Evolutionary conservation across 2,797 vertebrate genomes (phyloP).

Genomic region (Eupleurogrammus muticus): DNA sequence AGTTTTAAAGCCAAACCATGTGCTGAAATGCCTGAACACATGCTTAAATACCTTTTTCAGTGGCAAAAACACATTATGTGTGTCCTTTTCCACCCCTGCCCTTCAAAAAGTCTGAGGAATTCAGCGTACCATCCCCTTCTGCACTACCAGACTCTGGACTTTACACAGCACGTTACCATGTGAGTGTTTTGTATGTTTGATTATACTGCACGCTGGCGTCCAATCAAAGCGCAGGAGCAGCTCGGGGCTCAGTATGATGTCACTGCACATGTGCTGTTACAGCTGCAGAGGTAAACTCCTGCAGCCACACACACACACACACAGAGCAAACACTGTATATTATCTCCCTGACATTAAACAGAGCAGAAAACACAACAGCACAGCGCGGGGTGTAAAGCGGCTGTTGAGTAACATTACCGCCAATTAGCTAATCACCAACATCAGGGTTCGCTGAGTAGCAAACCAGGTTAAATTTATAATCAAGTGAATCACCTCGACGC

Average conservation of each 20-base stretch:
- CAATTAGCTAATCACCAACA: constrained; percentile 4
- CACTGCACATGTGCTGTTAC: constrained; percentile 53
- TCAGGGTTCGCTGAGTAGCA: background rate
- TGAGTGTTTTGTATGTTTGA: constrained; percentile 27
- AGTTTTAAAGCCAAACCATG: too few species aligned
- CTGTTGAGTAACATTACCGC: background rate
- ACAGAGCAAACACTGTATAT: constrained; percentile 28
- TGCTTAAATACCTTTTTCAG: too few species aligned
- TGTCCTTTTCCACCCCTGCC: too few species aligned
- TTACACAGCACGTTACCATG: constrained; percentile 2
- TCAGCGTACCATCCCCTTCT: background rate
- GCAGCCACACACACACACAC: constrained; percentile 43
- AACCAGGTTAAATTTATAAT: background rate
- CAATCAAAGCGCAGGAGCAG: constrained; percentile 47
- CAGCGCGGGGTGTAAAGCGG: background rate
- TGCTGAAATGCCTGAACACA: too few species aligned
- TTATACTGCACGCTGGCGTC: constrained; percentile 25
- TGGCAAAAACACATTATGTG: too few species aligned
- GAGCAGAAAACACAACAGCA: constrained; percentile 21
- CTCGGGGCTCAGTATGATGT: constrained; percentile 57
- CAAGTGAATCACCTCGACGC: background rate
- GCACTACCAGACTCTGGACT: background rate
- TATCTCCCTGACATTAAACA: constrained; percentile 14
- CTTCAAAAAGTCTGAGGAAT: background rate
- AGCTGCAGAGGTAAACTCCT: constrained; percentile 65